These are phyloP conservation scores for Craterocephalus amniculus DNA, from an alignment of 2,797 vertebrate genomes.

Conservation along the genomic window DNA sequence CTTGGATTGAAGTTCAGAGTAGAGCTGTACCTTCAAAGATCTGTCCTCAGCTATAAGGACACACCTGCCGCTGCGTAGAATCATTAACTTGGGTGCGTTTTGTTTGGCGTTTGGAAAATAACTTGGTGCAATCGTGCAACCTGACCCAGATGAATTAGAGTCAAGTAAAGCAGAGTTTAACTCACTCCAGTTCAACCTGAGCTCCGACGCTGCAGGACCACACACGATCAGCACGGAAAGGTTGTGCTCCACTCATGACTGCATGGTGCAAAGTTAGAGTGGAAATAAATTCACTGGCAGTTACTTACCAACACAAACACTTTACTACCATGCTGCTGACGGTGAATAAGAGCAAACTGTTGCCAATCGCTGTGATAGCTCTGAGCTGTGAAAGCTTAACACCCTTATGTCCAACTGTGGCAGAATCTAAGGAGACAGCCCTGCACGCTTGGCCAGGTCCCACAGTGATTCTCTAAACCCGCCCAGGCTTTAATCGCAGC, in stretches of 20 bases:
- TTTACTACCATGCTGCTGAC: slow-evolving; percentile 1
- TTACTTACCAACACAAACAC: not conserved
- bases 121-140: not conserved
- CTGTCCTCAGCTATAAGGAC: slow-evolving; percentile 39
- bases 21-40: slow-evolving; percentile 17
- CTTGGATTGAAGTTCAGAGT: not conserved
- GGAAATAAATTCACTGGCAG: not conserved
- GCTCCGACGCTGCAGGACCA: not conserved
- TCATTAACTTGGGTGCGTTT: slow-evolving; percentile 66
- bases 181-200: not conserved
- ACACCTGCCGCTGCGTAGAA: slow-evolving; percentile 51
- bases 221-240: not conserved
- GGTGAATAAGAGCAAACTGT: slow-evolving; percentile 9
- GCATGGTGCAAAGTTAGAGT: not conserved
- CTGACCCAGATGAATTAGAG: not conserved
- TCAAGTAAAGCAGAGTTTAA: not conserved
- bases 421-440: slow-evolving; percentile 29
- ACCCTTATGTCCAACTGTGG: slow-evolving; percentile 25
- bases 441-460: slow-evolving; percentile 42
- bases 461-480: slow-evolving; percentile 57
- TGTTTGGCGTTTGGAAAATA: slow-evolving; percentile 31
- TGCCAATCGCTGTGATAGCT: slow-evolving; percentile 13
- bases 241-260: not conserved
- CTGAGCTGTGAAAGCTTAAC: slow-evolving; percentile 28
- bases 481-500: slow-evolving; percentile 65